Conservation (phyloP, 2,113 vertebrate genomes). For the Romanogobio albipinnatus region DNA sequence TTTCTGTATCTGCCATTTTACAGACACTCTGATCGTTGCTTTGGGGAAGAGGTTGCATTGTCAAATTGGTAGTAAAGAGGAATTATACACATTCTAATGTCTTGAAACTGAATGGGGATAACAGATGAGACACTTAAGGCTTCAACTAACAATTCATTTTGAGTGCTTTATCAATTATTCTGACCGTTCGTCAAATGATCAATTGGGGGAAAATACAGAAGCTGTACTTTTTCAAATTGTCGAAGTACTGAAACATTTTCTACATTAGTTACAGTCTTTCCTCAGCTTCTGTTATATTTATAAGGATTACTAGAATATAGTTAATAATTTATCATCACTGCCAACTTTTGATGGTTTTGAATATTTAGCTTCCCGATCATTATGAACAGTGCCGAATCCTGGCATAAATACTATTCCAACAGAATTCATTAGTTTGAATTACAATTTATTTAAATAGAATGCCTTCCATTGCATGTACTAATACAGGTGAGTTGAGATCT, state of each 20-base stretch:
- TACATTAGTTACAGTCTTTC: slow-evolving; percentile 11
- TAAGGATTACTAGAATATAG: slow-evolving; percentile 15
- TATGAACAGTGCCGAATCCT: not conserved
- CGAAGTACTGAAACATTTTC: slow-evolving; percentile 2
- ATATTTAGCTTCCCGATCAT: not conserved
- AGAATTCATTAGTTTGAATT: not conserved
- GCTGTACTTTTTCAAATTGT: slow-evolving; percentile 5
- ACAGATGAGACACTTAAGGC: not conserved
- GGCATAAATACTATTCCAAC: not conserved
- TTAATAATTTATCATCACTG: not conserved
- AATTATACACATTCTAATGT: not conserved
- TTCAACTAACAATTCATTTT: slow-evolving; percentile 1
- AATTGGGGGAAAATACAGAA: slow-evolving; percentile 15
- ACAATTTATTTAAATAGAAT: not conserved
- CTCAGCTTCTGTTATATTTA: slow-evolving; percentile 11
- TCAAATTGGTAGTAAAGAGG: slow-evolving; percentile 8
- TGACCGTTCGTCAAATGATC: slow-evolving; percentile 5
- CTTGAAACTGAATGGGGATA: not conserved
- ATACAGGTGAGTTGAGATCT: not conserved
- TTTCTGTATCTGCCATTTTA: slow-evolving; percentile 15
- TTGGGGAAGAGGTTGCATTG: slow-evolving; percentile 6
- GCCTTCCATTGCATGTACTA: too few species aligned
- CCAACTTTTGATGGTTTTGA: slow-evolving; percentile 11
- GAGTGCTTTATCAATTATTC: slow-evolving; percentile 7
- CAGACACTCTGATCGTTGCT: slow-evolving; percentile 20